Percentiles rank a stretch among this genome's conserved stretches.
These are phyloP conservation scores for Lota lota DNA, from an alignment of 2,113 vertebrate genomes.

Conservation along the genomic window DNA sequence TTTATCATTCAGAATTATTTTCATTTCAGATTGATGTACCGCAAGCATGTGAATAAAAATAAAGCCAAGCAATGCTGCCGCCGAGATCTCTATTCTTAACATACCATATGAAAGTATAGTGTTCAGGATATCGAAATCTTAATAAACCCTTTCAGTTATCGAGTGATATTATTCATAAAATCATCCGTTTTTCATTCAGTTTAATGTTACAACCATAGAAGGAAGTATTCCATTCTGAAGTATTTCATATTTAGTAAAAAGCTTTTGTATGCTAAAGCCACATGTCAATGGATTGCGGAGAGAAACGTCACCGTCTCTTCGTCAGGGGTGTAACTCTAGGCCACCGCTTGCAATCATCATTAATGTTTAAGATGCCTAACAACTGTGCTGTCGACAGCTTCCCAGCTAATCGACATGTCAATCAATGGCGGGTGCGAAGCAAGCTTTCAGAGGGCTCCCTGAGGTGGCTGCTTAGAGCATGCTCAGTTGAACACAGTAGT, in stretches of 20 bases:
- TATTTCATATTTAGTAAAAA: not conserved
- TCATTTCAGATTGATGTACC: no score
- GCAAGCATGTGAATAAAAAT: no score
- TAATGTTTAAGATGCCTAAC: conserved; percentile 66
- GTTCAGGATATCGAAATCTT: no score
- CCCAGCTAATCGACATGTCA: conserved; percentile 72
- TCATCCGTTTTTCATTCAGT: not conserved
- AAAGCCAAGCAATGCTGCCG: no score
- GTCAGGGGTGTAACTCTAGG: conserved; percentile 29
- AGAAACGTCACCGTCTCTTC: conserved; percentile 13
- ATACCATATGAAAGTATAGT: no score
- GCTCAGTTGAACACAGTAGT: conserved; percentile 74
- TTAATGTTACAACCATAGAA: no score
- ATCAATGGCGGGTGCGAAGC: conserved; percentile 68
- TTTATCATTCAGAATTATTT: no score
- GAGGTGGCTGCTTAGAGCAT: conserved; percentile 66
- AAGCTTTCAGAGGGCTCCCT: conserved; percentile 71
- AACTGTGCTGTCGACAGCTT: conserved; percentile 68
- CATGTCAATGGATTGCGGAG: conserved; percentile 8
- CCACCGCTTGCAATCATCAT: conserved; percentile 37
- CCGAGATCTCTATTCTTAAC: no score
- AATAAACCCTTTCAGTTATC: no score
- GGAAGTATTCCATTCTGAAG: not conserved
- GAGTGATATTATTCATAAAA: no score
- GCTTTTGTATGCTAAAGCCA: not conserved